phyloP scores from a whole-genome alignment of 2,797 vertebrate genomes.

The Acanthurus leucopareius region DNA sequence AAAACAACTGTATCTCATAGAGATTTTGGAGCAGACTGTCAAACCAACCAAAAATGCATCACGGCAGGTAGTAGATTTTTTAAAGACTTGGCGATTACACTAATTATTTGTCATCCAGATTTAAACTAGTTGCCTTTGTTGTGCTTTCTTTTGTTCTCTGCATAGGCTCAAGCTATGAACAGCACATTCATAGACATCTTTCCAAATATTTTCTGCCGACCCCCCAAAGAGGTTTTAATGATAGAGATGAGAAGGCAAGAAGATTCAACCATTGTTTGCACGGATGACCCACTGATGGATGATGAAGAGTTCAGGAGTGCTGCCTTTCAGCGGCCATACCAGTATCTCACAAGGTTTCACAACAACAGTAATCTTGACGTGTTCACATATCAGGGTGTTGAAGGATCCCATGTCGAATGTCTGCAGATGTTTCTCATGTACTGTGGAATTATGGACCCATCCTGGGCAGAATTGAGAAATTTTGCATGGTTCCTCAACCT shows the following conservation, averaged over 20 bases:
- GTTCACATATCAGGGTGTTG: slow-evolving; percentile 86
- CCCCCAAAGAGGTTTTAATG: slow-evolving; percentile 93
- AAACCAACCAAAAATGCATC: slow-evolving; percentile 63
- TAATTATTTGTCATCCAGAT: slow-evolving; percentile 4
- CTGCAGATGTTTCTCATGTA: slow-evolving; percentile 92
- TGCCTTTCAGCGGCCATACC: slow-evolving; percentile 94
- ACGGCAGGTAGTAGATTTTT: slow-evolving; percentile 72
- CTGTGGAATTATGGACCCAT: slow-evolving; percentile 92
- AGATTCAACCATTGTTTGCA: neutral
- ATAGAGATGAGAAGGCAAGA: slow-evolving; percentile 77
- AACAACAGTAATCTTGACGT: slow-evolving; percentile 83
- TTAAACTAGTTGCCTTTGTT: neutral
- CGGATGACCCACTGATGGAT: slow-evolving; percentile 90
- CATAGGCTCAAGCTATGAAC: slow-evolving; percentile 74
- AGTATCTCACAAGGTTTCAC: slow-evolving; percentile 91
- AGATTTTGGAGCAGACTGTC: slow-evolving; percentile 86
- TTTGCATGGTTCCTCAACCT: slow-evolving; percentile 93
- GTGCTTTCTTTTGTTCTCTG: slow-evolving; percentile 9
- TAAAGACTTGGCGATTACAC: neutral
- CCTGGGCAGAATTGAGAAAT: slow-evolving; percentile 95
- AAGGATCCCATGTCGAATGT: slow-evolving; percentile 90
- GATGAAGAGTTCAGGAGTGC: slow-evolving; percentile 87
- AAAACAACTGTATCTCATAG: slow-evolving; percentile 91
- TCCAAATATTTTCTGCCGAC: slow-evolving; percentile 90
- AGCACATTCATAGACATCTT: slow-evolving; percentile 90